Evolutionary conservation across 2,888 invertebrate genomes (phyloP).

Genomic region (Stenolophus ochropezus): DNA sequence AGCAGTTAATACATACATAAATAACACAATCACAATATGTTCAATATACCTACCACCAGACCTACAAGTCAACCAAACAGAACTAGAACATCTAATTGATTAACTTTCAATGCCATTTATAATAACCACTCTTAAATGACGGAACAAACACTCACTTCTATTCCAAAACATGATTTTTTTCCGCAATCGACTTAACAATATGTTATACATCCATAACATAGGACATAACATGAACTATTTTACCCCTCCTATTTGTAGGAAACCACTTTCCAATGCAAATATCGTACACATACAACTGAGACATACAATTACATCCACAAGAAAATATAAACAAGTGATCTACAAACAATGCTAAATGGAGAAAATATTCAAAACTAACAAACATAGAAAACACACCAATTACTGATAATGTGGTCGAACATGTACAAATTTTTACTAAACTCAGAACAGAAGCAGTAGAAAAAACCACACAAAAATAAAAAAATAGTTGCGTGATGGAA

Average conservation of each 20-base stretch:
- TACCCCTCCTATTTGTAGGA: not conserved
- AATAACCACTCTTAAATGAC: conserved; percentile 14
- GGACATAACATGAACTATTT: not conserved
- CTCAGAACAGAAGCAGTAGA: not conserved
- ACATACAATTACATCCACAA: not conserved
- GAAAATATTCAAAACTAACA: not conserved
- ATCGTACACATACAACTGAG: not conserved
- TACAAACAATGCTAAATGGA: not conserved
- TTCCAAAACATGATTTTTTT: not conserved
- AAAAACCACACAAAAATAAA: not conserved
- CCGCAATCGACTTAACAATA: not conserved
- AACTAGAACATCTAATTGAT: not conserved
- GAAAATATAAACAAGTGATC: not conserved
- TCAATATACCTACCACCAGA: conserved; percentile 59
- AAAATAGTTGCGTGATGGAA: not conserved
- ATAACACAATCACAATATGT: conserved; percentile 57
- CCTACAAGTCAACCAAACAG: not conserved
- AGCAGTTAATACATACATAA: conserved; percentile 55
- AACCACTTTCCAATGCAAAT: conserved; percentile 20
- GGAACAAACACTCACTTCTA: conserved; percentile 12
- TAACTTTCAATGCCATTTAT: not conserved
- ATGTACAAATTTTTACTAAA: not conserved
- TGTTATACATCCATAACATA: not conserved
- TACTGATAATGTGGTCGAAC: not conserved
- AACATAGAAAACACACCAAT: not conserved